Evolutionary conservation across 2,797 vertebrate genomes (phyloP), one percentile per base, ranked within the genome.

Genomic region (Sphenodon punctatus): DNA sequence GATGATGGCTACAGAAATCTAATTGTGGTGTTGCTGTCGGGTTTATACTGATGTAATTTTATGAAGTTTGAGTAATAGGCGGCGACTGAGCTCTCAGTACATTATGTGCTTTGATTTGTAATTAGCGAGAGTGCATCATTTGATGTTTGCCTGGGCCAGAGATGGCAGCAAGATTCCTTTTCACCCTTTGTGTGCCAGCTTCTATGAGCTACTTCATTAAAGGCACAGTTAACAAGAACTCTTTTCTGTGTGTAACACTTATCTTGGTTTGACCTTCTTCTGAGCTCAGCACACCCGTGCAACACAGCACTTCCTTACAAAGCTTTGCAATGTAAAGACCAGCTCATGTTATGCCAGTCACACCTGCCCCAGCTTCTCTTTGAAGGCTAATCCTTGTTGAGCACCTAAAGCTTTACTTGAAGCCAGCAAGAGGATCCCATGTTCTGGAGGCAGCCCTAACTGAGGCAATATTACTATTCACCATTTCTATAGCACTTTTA

Each of bases 371-470:
- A 79, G 65, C 84, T 84, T 75, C 23, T 78, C 66, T 61, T 19
- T 70, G 75, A 80, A 78, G 43, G 48, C 43, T 41, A 46, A 75
- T 45, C 76, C 63, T 56, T 73, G 41, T 77, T 60, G 49, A 81
- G 70, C 51, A 85, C 63, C 5, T 20, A 30, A 53, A 20, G 15
- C 85, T 85, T 80, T 76, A 85, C 64, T 67, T 79, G 60, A 25
- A 2, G 30, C 64, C 64, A 73, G 59, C 38, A 39, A 55, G 69
- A 69, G 55, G 39, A 27, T 67, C 45, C 41, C 48, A 42, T 56
- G 32, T 70, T 69, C 66, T 67, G 25, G 73, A 86, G 48, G 63
- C 76, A 81, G 64, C 46, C 58, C 38, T 1, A 1, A 73, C 64
- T 46, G 3, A 32, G 32, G 32, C 32, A 5, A 32, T 32, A n/a